Base-by-base conservation (phyloP, 2,888 invertebrate genomes). In the Cephus nigrinus region DNA sequence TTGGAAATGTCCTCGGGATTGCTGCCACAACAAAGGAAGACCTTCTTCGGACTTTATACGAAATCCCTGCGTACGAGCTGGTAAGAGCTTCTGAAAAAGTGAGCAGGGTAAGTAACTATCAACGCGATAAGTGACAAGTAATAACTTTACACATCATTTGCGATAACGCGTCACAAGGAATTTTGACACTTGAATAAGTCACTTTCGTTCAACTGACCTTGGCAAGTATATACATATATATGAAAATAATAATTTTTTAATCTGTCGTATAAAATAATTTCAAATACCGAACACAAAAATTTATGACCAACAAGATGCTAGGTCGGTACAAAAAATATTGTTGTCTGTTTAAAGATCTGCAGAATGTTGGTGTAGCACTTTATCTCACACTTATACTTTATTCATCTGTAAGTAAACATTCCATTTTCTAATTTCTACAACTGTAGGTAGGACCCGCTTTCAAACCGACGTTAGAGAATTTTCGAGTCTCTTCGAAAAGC, bases 391-490 rank as follows among this genome's bases (percentile, higher is more conserved):
- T 55, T 9, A 23, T 55, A 23, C 2, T 55, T 23, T 55, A 5
- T 23, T 55, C 5, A 55, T 23, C 1, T 5, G 9, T 23, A 55
- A 55, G 40, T 55, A 23, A 55, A 23, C 2, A 55, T 55, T 55
- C 23, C 23, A 5, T 55, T 23, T 23, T 1, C 23, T 23, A 23
- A 15, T 23, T 55, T 55, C 9, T 0, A 55, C 23, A 23, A 55
- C 15, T 68, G 75, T 88, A 86, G 82, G 92, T 93, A 33, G 92
- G 93, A 33, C 87, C 92, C 72, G 84, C 91, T 80, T 93, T 93
- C 85, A 92, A 92, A n/a, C 94, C 93, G 83, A 93, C 93, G 15
- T 91, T 93, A 4, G 92, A 93, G 73, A 82, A 93, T 73, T 92
- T 93, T 81, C 89, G 89, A 11, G 79, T 92, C n/a, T 90, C 90